A percentile compares a stretch with the other conserved stretches of the same genome.
phyloP scores from a whole-genome alignment of 2,888 invertebrate species.

The Sinelater perroti region DNA sequence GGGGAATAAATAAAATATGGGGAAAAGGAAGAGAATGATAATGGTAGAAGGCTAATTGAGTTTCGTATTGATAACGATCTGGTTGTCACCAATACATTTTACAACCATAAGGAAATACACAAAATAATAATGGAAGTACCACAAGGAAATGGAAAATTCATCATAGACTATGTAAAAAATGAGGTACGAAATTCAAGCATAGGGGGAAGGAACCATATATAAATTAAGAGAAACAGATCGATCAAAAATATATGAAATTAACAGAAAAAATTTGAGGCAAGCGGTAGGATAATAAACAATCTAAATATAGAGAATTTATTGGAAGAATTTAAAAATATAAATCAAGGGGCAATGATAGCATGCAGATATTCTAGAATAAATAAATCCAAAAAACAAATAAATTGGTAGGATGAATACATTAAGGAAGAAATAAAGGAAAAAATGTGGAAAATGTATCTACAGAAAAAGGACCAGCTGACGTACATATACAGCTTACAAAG shows the following conservation, averaged over 20 bases:
- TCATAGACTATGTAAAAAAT: not conserved
- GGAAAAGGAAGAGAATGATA: not conserved
- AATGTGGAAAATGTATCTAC: not conserved
- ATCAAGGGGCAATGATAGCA: not conserved
- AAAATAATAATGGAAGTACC: constrained; percentile 1
- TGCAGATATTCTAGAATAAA: not conserved
- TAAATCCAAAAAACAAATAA: not conserved
- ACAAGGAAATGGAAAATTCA: not conserved
- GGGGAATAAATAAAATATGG: not conserved
- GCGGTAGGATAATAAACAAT: too few relatives aligned
- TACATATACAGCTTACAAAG: not conserved
- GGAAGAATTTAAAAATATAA: too few relatives aligned
- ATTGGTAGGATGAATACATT: not conserved
- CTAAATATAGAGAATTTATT: too few relatives aligned
- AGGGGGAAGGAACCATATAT: too few relatives aligned
- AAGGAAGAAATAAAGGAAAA: not conserved
- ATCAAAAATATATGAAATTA: too few relatives aligned
- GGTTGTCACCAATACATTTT: not conserved
- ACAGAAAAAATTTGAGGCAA: too few relatives aligned
- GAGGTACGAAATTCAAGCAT: too few relatives aligned
- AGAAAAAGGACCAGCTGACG: not conserved
- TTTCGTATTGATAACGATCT: not conserved
- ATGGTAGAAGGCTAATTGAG: not conserved
- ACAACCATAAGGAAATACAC: constrained; percentile 1
- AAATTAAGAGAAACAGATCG: too few relatives aligned